Conservation (phyloP, 2,113 vertebrate species). For the Xenopus tropicalis region DNA sequence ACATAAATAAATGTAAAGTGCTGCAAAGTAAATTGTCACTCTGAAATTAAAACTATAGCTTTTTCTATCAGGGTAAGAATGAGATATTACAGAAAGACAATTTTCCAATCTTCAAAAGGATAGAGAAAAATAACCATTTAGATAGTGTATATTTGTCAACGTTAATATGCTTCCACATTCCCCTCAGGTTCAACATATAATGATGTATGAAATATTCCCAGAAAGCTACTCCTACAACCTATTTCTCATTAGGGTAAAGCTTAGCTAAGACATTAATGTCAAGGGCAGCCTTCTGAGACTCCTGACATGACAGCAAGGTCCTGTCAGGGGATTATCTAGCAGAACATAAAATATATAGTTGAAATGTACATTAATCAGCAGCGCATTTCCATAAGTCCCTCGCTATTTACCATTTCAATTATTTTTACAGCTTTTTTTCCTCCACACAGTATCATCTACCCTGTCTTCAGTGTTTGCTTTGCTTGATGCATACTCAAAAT, state of each 20-base stretch:
- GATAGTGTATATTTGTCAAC: conserved; percentile 19
- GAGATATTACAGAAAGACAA: neutral
- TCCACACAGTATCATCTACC: neutral
- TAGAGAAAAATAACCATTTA: neutral
- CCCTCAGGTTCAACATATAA: conserved; percentile 33
- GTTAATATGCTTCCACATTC: conserved; percentile 34
- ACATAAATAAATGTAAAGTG: too few relatives aligned
- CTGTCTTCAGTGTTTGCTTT: conserved; percentile 1
- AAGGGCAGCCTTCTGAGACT: conserved; percentile 39
- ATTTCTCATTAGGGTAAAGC: conserved; percentile 43
- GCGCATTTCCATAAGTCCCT: neutral
- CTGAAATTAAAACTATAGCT: too few relatives aligned
- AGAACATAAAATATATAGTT: conserved; percentile 33
- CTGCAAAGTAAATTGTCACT: too few relatives aligned
- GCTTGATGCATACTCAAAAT: neutral
- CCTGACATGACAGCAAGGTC: conserved; percentile 28
- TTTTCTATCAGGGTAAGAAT: too few relatives aligned
- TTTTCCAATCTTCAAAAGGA: neutral
- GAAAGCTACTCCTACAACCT: conserved; percentile 34
- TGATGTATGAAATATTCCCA: conserved; percentile 43
- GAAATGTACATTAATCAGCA: conserved; percentile 39
- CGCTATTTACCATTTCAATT: conserved; percentile 15
- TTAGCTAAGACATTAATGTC: conserved; percentile 42
- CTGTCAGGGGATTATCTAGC: conserved; percentile 32
- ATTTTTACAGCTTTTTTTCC: neutral